Conservation (phyloP, 2,113 vertebrate genomes). For the Takifugu bimaculatus region DNA sequence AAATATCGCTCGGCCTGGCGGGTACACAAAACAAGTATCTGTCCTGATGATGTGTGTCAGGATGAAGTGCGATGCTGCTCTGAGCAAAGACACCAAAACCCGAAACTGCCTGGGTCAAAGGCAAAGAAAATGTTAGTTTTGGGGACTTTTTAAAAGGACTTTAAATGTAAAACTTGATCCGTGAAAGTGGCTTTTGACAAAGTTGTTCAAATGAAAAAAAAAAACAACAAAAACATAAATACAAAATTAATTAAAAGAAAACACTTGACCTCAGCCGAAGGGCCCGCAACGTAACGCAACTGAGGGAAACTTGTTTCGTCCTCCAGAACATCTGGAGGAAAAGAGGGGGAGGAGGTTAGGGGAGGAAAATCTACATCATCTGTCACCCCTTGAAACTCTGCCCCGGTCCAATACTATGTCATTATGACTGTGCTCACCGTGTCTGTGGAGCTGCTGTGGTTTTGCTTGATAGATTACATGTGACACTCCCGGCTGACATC, state of each 20-base stretch:
- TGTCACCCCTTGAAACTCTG: constrained; percentile 44
- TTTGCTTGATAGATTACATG: constrained; percentile 60
- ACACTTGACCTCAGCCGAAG: constrained; percentile 14
- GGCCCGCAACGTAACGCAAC: constrained; percentile 34
- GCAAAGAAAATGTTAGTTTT: constrained; percentile 5
- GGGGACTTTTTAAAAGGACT: constrained; percentile 1
- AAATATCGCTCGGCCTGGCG: constrained; percentile 67
- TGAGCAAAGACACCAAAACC: constrained; percentile 5
- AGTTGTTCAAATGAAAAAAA: no score
- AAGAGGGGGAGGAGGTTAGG: constrained; percentile 4
- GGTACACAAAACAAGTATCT: constrained; percentile 57
- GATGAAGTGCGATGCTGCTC: constrained; percentile 21
- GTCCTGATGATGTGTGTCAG: constrained; percentile 27
- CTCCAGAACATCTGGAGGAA: constrained; percentile 24
- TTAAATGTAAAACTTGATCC: constrained; percentile 5
- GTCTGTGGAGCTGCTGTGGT: constrained; percentile 57
- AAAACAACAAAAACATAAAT: no score
- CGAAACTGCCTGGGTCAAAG: constrained; percentile 2
- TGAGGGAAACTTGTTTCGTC: constrained; percentile 31
- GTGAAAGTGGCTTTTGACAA: background rate
- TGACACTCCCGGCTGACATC: constrained; percentile 65
- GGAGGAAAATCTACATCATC: constrained; percentile 48
- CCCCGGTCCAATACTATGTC: constrained; percentile 56
- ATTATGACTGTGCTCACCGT: constrained; percentile 43
- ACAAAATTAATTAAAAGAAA: background rate